Base-by-base conservation (phyloP, 2,113 vertebrate species). In the Boleophthalmus pectinirostris region DNA sequence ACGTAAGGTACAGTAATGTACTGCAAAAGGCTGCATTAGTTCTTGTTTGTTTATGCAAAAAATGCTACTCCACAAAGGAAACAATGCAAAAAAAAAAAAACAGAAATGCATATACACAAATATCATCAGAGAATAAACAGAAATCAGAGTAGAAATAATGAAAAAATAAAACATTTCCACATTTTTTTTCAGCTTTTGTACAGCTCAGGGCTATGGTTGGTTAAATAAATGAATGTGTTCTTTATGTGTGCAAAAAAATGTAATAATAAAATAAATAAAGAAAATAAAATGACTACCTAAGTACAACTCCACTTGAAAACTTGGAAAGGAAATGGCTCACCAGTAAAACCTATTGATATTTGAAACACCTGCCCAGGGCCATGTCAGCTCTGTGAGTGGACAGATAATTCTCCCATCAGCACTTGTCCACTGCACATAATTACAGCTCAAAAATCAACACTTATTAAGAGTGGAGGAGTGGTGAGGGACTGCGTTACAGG, bases 1-100 rank as follows among this genome's bases (percentile, higher is more conserved):
- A 71, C 77, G 2, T 11, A 43, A 43, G 38, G 38, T 43, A 43
- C 38, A 43, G 38, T 43, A 43, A 43, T 43, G 38, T 38, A 29
- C 29, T 29, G 29, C 29, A 38, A 38, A 38, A 38, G 6, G 38
- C 38, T 43, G 84, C 78, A 83, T 86, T 82, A 87, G 73, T 73
- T 72, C 73, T 77, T 77, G 81, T 73, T 81, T 88, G 84, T 85
- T 87, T 74, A 82, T 89, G 85, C 85, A 86, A 78, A 81, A 92
- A 82, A 90, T 92, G 89, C 92, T 89, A 88, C 92, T 82, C 87
- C 82, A 87, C 81, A 91, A 85, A 82, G 85, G 86, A 88, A 90
- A 90, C 10, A 92, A 86, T 72, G 81, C 84, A 80, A 43, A 60
- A 66, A 78, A 76, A 78, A 82, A 74, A 78, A 82, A 87, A 87